These are phyloP conservation scores for Papilio machaon DNA, from an alignment of 1,140 invertebrate genomes.

Conservation along the genomic window DNA sequence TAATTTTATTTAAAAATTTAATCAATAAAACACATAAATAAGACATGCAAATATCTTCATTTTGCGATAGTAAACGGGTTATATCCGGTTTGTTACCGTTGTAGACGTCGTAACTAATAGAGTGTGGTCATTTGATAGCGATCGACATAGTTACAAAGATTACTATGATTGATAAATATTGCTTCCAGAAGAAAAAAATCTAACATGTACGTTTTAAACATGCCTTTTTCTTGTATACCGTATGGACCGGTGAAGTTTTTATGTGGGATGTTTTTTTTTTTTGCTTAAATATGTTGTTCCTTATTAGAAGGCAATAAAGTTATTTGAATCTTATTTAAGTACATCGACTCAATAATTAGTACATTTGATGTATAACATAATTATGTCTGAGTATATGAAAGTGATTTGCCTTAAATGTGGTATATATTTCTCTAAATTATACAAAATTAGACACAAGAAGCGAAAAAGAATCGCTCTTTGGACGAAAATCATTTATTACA, in stretches of 20 bases:
- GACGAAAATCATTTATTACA: too few species aligned
- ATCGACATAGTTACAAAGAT: background rate
- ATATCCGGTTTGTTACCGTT: conserved; percentile 7
- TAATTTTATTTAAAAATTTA: background rate
- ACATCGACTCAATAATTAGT: too few species aligned
- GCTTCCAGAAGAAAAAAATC: background rate
- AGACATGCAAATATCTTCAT: conserved; percentile 6
- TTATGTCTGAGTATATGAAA: too few species aligned
- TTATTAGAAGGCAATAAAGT: background rate
- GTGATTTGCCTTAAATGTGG: too few species aligned
- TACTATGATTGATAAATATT: conserved; percentile 18
- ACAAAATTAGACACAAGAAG: too few species aligned
- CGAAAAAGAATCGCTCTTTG: too few species aligned
- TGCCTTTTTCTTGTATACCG: background rate
- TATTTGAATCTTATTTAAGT: too few species aligned
- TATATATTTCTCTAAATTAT: too few species aligned
- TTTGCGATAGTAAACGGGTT: background rate
- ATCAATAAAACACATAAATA: conserved; percentile 14
- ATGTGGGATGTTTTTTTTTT: background rate
- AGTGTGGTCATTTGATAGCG: background rate
- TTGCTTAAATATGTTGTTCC: too few species aligned
- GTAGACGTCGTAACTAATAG: conserved; percentile 6
- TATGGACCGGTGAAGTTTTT: background rate
- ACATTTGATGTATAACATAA: too few species aligned
- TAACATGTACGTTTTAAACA: conserved; percentile 1